Conservation (phyloP, 2,797 vertebrate species). For the Peromyscus attwateri region DNA sequence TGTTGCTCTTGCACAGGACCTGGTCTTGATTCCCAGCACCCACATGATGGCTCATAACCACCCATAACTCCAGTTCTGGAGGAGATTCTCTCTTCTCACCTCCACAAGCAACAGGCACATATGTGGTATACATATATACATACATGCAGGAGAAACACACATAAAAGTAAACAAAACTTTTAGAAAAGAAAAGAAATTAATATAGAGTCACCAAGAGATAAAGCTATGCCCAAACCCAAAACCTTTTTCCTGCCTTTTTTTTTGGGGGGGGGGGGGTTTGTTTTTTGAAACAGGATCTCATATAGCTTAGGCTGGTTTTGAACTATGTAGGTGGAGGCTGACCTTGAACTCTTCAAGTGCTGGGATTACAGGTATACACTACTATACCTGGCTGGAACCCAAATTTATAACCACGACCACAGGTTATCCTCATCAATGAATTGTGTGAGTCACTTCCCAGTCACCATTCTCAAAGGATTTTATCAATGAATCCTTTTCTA, state of each 20-base stretch:
- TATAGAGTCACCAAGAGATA: conserved; percentile 42
- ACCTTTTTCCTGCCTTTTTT: not conserved
- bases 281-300: not conserved
- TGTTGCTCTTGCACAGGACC: not conserved
- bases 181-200: not conserved
- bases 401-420: conserved; percentile 49
- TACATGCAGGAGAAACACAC: not conserved
- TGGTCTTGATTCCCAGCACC: not conserved
- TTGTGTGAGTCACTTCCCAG: conserved; percentile 32
- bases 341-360: not conserved
- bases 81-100: not conserved
- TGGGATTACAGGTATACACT: not conserved
- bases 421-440: conserved; percentile 34
- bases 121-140: not conserved
- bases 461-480: not conserved
- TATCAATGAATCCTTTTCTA: conserved; percentile 26
- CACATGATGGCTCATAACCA: not conserved
- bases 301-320: not conserved
- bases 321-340: not conserved
- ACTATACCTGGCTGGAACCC: not conserved
- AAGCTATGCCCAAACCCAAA: conserved; percentile 38
- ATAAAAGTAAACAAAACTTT: not conserved
- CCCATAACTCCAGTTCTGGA: not conserved
- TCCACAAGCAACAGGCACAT: not conserved
- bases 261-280: too few relatives aligned